Base-by-base conservation (phyloP, 2,113 vertebrate species). In the Struthio camelus region DNA sequence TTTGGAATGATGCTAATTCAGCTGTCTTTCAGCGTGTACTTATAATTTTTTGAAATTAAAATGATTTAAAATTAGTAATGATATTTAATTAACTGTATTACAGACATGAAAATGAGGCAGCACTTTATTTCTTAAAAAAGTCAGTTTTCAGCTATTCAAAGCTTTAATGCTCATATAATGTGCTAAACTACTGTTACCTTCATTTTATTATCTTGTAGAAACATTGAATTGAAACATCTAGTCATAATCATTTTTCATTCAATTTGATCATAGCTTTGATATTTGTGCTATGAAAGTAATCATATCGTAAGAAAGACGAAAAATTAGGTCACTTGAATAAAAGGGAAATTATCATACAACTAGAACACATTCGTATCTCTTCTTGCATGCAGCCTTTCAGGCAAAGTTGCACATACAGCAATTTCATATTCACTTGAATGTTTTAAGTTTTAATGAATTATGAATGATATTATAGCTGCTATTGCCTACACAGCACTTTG, bases 401-500 rank as follows among this genome's bases (percentile, higher is more conserved):
- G 76, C 87, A 90, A 91, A 96, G 51, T 93, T 96, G 95, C 94
- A 83, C 25, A 89, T 69, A 22, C 1, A 95, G 80, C 79, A 65
- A 66, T 95, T 97, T 94, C 25, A 2, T 42, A 79, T 69, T 88
- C 54, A 34, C 46, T 95, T 73, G 38, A 91, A 83, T 87, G 42
- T 85, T 92, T 92, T 80, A 92, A 88, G 66, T 93, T 96, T 92
- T 95, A 91, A 92, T 95, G 75, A 96, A 91, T 96, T 96, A 95
- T 95, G 80, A 92, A 94, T 96, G 40, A 71, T 89, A 82, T 83
- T 86, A 56, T 83, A 80, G 66, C 67, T 92, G 34, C 58, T 92
- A 15, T 70, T 85, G 76, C 84, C 86, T 85, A 87, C 20, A 62
- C n/a, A 89, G 86, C 71, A 80, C 38, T 85, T 77, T 59, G 71